Evolutionary conservation across 2,888 invertebrate genomes (phyloP).

Genomic region (Danaus chrysippus): DNA sequence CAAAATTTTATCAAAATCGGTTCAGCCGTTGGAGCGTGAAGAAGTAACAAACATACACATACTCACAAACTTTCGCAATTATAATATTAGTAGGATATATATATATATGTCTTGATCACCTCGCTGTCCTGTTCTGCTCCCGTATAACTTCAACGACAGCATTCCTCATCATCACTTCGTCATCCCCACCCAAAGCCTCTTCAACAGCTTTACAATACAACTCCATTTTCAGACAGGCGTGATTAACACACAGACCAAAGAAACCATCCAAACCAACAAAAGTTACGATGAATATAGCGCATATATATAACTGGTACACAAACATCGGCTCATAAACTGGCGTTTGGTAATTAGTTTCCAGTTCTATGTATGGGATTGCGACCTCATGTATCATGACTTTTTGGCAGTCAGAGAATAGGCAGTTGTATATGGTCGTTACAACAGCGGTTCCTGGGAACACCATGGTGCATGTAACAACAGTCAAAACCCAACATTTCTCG

Average conservation of each 20-base stretch:
- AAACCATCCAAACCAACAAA: constrained; percentile 56
- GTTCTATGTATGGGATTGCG: constrained; percentile 37
- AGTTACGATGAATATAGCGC: constrained; percentile 40
- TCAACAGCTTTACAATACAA: constrained; percentile 47
- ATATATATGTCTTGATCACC: constrained; percentile 38
- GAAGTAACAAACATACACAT: too few species aligned
- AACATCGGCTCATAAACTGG: constrained; percentile 53
- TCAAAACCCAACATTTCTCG: constrained; percentile 45
- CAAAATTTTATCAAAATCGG: too few species aligned
- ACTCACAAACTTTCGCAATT: too few species aligned
- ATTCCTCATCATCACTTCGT: constrained; percentile 17
- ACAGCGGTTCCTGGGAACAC: constrained; percentile 48
- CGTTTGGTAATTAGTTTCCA: constrained; percentile 41
- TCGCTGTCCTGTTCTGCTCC: constrained; percentile 47
- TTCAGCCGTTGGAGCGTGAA: too few species aligned
- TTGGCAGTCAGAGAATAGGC: constrained; percentile 36
- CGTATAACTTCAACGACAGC: constrained; percentile 44
- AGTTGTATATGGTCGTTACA: constrained; percentile 40
- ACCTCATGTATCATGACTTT: constrained; percentile 59
- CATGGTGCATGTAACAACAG: constrained; percentile 37
- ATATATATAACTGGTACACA: constrained; percentile 40
- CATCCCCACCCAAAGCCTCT: constrained; percentile 39
- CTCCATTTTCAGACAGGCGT: constrained; percentile 57
- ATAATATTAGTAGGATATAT: too few species aligned
- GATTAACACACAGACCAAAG: constrained; percentile 51